These are phyloP conservation scores for Accipiter virgatus DNA, from an alignment of 2,113 vertebrate genomes.

Conservation along the genomic window DNA sequence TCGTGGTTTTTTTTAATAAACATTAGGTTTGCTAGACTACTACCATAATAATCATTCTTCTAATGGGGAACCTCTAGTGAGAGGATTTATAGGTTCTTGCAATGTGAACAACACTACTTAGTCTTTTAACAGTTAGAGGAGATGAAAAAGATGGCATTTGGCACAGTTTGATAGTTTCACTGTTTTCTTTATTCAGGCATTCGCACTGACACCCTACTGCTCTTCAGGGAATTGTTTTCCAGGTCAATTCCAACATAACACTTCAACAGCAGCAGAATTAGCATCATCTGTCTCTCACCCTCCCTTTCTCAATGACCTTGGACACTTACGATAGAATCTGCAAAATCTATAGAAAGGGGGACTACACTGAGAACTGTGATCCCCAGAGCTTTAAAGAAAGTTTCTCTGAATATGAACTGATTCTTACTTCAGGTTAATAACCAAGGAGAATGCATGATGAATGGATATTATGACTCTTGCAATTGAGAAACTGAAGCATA, in stretches of 20 bases:
- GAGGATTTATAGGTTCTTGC: neutral
- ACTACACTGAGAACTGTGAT: neutral
- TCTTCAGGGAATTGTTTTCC: conserved; percentile 47
- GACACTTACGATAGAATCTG: neutral
- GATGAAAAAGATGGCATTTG: neutral
- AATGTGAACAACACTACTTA: neutral
- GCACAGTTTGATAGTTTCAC: neutral
- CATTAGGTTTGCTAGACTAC: neutral
- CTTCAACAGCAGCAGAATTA: conserved; percentile 19
- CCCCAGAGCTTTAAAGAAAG: neutral
- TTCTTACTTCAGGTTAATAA: conserved; percentile 43
- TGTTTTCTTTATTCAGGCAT: conserved; percentile 19
- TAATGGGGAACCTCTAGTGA: neutral
- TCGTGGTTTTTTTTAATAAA: neutral
- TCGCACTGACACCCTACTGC: conserved; percentile 17
- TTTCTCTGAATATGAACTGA: neutral
- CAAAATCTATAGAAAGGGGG: neutral
- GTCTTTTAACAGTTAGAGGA: neutral
- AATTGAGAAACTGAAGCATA: conserved; percentile 37
- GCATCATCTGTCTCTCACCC: conserved; percentile 6
- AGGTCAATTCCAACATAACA: conserved; percentile 31
- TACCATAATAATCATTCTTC: neutral
- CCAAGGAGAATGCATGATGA: conserved; percentile 11
- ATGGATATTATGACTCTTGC: neutral
- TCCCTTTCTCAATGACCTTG: neutral